Evolutionary conservation across 2,797 vertebrate genomes (phyloP).

Genomic region (Rhincodon typus): DNA sequence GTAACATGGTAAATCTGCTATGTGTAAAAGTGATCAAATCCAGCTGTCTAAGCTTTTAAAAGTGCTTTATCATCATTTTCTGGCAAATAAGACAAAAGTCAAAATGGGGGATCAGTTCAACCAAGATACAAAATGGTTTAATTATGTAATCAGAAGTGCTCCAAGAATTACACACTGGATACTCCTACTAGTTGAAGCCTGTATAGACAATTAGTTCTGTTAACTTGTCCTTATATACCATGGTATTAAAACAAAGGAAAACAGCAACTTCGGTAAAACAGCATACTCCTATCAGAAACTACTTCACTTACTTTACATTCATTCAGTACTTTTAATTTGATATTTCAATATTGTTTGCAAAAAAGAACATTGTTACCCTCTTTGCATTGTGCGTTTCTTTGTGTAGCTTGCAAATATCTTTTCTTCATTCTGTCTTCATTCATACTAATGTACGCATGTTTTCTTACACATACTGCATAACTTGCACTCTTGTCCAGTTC

Average conservation of each 20-base stretch:
- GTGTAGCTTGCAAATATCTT: not conserved
- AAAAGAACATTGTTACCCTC: not conserved
- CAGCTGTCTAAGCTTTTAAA: conserved; percentile 16
- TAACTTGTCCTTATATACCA: not conserved
- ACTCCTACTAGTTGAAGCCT: not conserved
- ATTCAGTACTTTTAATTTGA: not conserved
- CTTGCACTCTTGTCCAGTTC: not conserved
- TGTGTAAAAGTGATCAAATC: not conserved
- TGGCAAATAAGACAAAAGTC: not conserved
- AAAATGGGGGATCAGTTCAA: not conserved
- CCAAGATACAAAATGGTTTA: not conserved
- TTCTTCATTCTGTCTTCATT: not conserved
- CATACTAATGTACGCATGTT: not conserved
- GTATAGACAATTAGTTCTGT: not conserved
- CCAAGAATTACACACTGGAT: not conserved
- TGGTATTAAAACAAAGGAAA: not conserved
- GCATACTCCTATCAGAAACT: too few relatives aligned
- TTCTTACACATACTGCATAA: not conserved
- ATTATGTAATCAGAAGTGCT: not conserved
- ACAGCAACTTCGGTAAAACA: not conserved
- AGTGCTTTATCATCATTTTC: conserved; percentile 11
- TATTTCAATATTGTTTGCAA: not conserved
- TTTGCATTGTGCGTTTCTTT: not conserved
- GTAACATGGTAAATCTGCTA: not conserved
- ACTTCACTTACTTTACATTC: not conserved